These are phyloP conservation scores for Mycteria americana DNA, from an alignment of 2,797 vertebrate species.

Conservation along the genomic window DNA sequence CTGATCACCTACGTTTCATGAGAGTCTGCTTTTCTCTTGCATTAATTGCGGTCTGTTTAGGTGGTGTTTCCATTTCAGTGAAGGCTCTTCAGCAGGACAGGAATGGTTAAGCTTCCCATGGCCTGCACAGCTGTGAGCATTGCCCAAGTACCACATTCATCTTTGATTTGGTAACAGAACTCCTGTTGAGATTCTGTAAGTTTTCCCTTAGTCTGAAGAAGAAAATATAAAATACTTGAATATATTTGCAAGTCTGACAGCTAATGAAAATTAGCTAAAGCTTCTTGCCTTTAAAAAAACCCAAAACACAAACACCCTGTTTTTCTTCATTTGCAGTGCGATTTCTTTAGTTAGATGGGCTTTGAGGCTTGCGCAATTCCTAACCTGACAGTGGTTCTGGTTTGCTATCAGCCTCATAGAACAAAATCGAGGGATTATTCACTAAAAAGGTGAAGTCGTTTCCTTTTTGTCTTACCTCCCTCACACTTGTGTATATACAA, in stretches of 20 bases:
- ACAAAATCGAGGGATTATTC: neutral
- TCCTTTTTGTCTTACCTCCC: slow-evolving; percentile 25
- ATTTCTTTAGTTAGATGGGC: neutral
- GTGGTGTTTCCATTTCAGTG: neutral
- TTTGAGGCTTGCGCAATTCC: slow-evolving; percentile 46
- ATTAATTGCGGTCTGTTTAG: neutral
- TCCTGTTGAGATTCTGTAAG: neutral
- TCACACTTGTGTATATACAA: neutral
- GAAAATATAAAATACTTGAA: neutral
- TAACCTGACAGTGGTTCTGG: slow-evolving; percentile 34
- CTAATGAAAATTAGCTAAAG: neutral
- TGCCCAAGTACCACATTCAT: neutral
- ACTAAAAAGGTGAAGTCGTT: slow-evolving; percentile 22
- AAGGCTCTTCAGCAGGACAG: neutral
- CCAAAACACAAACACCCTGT: accelerated
- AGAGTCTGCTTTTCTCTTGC: neutral
- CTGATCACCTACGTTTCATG: neutral
- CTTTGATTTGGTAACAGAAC: neutral
- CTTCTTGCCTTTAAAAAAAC: neutral
- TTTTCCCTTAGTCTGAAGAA: neutral
- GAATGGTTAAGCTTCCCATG: neutral
- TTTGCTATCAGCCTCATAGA: slow-evolving; percentile 68
- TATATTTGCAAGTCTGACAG: neutral
- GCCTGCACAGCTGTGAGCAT: neutral
- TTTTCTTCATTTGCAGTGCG: accelerated